Base-by-base conservation (phyloP, 2,888 invertebrate species). In the Clostera curtula region DNA sequence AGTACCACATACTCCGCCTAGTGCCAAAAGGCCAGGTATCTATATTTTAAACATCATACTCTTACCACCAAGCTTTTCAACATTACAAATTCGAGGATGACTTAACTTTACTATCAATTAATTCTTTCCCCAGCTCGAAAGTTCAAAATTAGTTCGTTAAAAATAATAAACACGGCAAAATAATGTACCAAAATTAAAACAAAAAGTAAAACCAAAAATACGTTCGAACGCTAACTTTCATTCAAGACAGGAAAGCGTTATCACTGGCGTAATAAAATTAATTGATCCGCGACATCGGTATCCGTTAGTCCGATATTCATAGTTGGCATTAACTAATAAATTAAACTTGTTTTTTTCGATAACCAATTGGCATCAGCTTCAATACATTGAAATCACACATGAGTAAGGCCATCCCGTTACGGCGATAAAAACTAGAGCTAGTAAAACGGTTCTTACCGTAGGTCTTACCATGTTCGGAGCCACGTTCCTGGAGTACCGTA, bases 401-500 rank as follows among this genome's bases (percentile, higher is more conserved):
- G 35, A 19, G 31, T 33, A 35, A 35, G 38, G 23, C 8, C 14
- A 26, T 39, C 65, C 58, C 66, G 66, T 66, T 63, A 30, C 12
- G 9, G 32, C 22, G 20, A 49, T 39, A 63, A 52, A 59, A 63
- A 59, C 45, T 43, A 25, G 47, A 42, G 38, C 40, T 42, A 39
- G 33, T 40, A 20, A 36, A 55, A 61, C 57, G 57, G 63, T 57
- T 59, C 31, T 19, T 17, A 36, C 60, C 52, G 43, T 58, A 54
- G 53, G 49, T 28, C 49, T 53, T 15, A 12, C 34, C n/a, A 3
- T 7, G 5, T 3, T 6, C 17, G 20, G 12, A 13, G 3, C 5
- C 12, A 3, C 23, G 14, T 14, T n/a, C n/a, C n/a, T n/a, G n/a
- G n/a, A n/a, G n/a, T n/a, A n/a, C n/a, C n/a, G n/a, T n/a, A n/a